Evolutionary conservation across 2,113 vertebrate species (phyloP).

Genomic region (Electrona antarctica): DNA sequence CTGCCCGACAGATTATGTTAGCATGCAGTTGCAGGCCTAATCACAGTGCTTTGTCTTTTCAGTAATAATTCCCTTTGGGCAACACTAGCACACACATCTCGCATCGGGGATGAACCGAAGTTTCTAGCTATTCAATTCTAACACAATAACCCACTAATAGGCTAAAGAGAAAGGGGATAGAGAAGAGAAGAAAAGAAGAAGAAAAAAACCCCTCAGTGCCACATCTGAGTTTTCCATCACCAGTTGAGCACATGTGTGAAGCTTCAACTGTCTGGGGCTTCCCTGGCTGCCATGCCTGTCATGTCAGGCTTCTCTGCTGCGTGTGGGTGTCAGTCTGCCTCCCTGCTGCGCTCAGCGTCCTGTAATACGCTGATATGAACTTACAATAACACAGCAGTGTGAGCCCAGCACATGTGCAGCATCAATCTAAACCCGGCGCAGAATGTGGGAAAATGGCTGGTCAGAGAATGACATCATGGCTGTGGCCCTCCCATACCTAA

Average conservation of each 20-base stretch:
- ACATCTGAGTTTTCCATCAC: conserved; percentile 68
- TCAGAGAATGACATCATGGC: conserved; percentile 65
- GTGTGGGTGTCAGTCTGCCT: conserved; percentile 53
- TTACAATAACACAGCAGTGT: conserved; percentile 64
- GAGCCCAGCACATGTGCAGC: conserved; percentile 68
- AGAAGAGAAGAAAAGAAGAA: conserved; percentile 1
- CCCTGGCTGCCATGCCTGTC: conserved; percentile 42
- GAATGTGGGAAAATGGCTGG: conserved; percentile 68
- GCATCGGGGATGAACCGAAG: conserved; percentile 33
- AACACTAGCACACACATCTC: conserved; percentile 11
- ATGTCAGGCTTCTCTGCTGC: conserved; percentile 20
- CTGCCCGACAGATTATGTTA: too few relatives aligned
- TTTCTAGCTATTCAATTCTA: conserved; percentile 35
- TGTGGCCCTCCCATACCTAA: conserved; percentile 50
- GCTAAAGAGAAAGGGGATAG: neutral
- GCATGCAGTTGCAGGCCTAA: too few relatives aligned
- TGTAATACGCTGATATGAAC: conserved; percentile 69
- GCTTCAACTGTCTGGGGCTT: conserved; percentile 58
- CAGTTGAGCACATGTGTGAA: conserved; percentile 44
- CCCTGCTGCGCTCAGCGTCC: conserved; percentile 52
- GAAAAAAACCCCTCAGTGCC: conserved; percentile 29
- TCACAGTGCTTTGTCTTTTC: too few relatives aligned
- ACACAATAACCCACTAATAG: conserved; percentile 49
- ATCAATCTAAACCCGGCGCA: conserved; percentile 65
- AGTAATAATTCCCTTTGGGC: too few relatives aligned